Evolutionary conservation across 2,888 invertebrate species (phyloP).

Genomic region (Ceramica pisi): DNA sequence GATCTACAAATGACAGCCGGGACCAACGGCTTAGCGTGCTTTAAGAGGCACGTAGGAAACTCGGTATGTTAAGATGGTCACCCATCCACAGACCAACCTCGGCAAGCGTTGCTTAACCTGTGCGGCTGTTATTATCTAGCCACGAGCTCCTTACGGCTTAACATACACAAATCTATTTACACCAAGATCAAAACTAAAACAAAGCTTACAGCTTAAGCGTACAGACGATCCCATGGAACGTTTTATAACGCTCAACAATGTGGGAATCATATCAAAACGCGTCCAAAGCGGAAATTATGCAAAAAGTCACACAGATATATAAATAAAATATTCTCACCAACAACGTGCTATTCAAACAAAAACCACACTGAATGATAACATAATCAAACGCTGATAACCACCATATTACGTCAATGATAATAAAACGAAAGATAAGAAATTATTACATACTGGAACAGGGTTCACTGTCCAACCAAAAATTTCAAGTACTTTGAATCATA

Average conservation of each 20-base stretch:
- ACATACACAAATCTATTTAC: no score
- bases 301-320: neutral
- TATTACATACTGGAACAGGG: neutral
- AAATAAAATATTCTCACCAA: constrained; percentile 20
- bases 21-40: no score
- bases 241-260: constrained; percentile 24
- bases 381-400: constrained; percentile 14
- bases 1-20: no score
- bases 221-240: neutral
- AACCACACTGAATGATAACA: constrained; percentile 17
- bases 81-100: no score
- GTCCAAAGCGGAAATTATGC: neutral
- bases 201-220: constrained; percentile 28
- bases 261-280: neutral
- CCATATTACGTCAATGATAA: constrained; percentile 11
- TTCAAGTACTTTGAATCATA: neutral
- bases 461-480: constrained; percentile 10
- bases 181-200: no score
- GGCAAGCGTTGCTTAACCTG: no score
- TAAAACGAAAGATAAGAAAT: constrained; percentile 5
- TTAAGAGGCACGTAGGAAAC: no score
- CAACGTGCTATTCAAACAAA: constrained; percentile 7
- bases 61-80: no score
- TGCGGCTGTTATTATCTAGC: no score
- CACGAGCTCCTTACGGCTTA: no score